These are phyloP conservation scores for Ridgeia piscesae DNA, from an alignment of 1,140 invertebrate species.

Conservation along the genomic window DNA sequence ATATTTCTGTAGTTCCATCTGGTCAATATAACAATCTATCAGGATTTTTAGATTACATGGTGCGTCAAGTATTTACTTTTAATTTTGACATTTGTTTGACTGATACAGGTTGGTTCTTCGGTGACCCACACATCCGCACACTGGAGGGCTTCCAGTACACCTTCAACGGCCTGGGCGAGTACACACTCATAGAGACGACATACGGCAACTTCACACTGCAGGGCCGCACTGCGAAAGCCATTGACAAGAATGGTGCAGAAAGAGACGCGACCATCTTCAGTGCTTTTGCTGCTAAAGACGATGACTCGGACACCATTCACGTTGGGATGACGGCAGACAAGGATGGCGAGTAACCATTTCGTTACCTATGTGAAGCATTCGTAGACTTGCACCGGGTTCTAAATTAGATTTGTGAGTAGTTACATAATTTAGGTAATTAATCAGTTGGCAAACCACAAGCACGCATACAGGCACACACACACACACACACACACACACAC, in stretches of 20 bases:
- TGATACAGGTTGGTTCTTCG: constrained; percentile 19
- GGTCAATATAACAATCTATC: too few species aligned
- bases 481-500: too few species aligned
- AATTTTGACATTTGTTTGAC: too few species aligned
- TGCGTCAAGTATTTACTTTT: neutral
- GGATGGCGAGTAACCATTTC: neutral
- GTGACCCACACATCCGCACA: constrained; percentile 30
- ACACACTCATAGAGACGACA: constrained; percentile 20
- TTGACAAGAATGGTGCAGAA: neutral
- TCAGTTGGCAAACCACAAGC: neutral
- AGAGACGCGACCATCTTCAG: constrained; percentile 9
- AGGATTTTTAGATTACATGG: too few species aligned
- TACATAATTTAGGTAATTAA: neutral
- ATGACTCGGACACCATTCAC: neutral
- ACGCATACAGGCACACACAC: too few species aligned
- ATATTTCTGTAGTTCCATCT: too few species aligned
- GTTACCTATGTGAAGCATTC: neutral
- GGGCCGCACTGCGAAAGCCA: constrained; percentile 1
- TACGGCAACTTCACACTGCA: constrained; percentile 1
- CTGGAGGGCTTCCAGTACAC: constrained; percentile 27
- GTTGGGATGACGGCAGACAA: neutral
- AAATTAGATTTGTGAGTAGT: neutral
- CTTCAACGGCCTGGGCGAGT: constrained; percentile 31
- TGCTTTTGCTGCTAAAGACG: constrained; percentile 11
- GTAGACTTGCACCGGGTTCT: neutral